Base-by-base conservation (phyloP, 1,140 invertebrate species). In the honey bee (Apis mellifera) region DNA sequence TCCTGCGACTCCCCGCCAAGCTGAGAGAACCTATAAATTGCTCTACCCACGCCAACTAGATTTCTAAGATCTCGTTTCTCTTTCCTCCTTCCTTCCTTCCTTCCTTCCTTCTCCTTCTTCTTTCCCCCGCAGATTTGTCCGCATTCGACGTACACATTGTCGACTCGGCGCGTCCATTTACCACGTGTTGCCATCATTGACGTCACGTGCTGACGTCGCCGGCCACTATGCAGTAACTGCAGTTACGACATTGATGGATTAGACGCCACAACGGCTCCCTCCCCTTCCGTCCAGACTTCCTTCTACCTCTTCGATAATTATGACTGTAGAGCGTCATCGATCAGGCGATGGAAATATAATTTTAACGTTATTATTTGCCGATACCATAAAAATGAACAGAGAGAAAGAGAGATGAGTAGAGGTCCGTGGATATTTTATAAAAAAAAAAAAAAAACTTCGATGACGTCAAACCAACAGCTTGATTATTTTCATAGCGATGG, bases 1-100 rank as follows among this genome's bases (percentile, higher is more conserved):
- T n/a, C 55, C 26, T 54, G 19, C 42, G 12, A 12, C 7, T n/a
- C 42, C 4, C 13, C 9, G 19, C 26, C 26, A 11, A 62, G 19
- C n/a, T 23, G 17, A 69, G 69, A 55, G 32, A 42, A 42, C 32
- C 32, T n/a, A 80, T 84, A 84, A 75, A 83, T 81, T 68, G 77
- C 48, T 9, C 60, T 1, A 72, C 21, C 52, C 55, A 59, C 32
- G 15, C 9, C 32, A 17, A 64, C n/a, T 26, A 42, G 21, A 23
- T 54, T 54, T 11, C 4, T 7, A 54, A 50, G 5, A 52, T n/a
- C 11, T 59, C 57, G 19, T 59, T 59, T 5, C 21, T n/a, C 23
- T 8, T 12, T 8, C n/a, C 21, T n/a, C 23, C 1, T 12, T 12
- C n/a, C 12, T 13, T 23, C n/a, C 11, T 12, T 11, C 42, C 9